Base-by-base conservation (phyloP, 1,140 invertebrate genomes). In the Hylaeus volcanicus region DNA sequence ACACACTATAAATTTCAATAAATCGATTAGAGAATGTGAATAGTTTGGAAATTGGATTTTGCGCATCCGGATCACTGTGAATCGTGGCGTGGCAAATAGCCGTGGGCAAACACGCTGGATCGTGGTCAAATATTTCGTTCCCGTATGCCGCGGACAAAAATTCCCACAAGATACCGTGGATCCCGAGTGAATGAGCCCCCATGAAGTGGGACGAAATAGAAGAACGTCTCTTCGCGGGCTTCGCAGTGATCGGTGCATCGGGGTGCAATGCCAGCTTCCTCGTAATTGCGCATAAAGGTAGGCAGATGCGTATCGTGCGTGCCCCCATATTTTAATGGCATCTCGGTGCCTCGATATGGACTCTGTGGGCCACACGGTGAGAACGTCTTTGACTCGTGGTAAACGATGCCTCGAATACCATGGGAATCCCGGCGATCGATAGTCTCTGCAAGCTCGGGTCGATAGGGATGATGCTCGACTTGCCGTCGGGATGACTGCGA, bases 311-410 rank as follows among this genome's bases (percentile, higher is more conserved):
- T 85, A 85, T 85, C 80, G 71, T 53, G n/a, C 55, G 53, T 77
- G 66, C 85, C 85, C 84, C 58, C 77, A 86, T 86, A 86, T 86
- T 86, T 86, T 86, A 85, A 85, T 73, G 79, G 51, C 60, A 61
- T 74, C 63, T 45, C 26, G 78, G 75, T 68, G 55, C 72, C 63
- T 69, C 64, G 53, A 72, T 72, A 72, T 2, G 64, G 39, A 60
- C 58, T n/a, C 58, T 26, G 56, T 53, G 26, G 60, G 63, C 73
- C 26, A 45, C 48, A 56, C 70, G 74, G 79, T 82, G 84, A 86
- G 84, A 85, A 85, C 82, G 55, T 71, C 61, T 77, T 85, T 73
- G 73, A 81, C 83, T 78, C 74, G 26, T 41, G 39, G 48, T 70
- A 68, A 63, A 65, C 82, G 68, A 75, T 74, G 60, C n/a, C 55